phyloP scores from a whole-genome alignment of 2,888 invertebrate species.

The Acronicta leporina region DNA sequence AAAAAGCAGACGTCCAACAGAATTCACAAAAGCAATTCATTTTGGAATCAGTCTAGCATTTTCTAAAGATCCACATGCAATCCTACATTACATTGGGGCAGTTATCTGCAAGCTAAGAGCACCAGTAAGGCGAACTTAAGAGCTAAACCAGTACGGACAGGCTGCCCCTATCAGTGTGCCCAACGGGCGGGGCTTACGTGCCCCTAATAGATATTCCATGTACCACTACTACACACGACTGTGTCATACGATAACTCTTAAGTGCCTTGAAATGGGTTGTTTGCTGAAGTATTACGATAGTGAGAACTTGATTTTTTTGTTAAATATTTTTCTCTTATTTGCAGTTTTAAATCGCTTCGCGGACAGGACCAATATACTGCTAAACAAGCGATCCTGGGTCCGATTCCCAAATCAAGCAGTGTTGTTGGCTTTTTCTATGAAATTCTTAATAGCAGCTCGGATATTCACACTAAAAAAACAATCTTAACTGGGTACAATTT shows the following conservation, averaged over 20 bases:
- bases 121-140: constrained; percentile 72
- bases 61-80: constrained; percentile 39
- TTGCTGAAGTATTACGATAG: constrained; percentile 46
- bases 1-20: constrained; percentile 14
- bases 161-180: constrained; percentile 64
- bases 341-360: not conserved
- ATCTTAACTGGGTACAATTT: no score
- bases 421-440: no score
- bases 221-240: constrained; percentile 42
- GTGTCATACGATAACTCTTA: constrained; percentile 62
- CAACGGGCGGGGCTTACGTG: constrained; percentile 59
- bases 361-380: no score
- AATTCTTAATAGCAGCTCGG: no score
- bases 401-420: no score
- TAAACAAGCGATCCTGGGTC: no score
- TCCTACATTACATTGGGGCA: constrained; percentile 34
- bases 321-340: constrained; percentile 29
- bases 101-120: constrained; percentile 59
- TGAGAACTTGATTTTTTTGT: constrained; percentile 19
- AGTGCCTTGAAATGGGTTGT: constrained; percentile 58
- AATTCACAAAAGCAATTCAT: constrained; percentile 21
- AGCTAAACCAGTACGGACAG: constrained; percentile 66
- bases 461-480: no score
- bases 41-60: constrained; percentile 15
- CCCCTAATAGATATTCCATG: constrained; percentile 58